Base-by-base conservation (phyloP, 2,797 vertebrate species). In the Liasis olivaceus region DNA sequence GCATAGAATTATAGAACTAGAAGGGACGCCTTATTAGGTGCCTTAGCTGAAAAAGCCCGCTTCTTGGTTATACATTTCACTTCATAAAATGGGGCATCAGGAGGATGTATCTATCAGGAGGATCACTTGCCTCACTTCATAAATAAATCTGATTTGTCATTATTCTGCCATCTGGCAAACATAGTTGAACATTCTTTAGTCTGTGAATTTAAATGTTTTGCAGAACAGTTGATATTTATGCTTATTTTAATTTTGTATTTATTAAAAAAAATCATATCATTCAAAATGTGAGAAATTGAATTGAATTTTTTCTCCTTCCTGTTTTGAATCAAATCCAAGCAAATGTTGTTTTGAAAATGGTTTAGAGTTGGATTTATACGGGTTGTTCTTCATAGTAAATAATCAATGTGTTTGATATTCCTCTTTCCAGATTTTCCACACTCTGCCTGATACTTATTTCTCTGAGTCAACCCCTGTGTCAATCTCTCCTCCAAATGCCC, bases 371-470 rank as follows among this genome's bases (percentile, higher is more conserved):
- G 77, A 93, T 94, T 66, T 95, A 90, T 92, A 63, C 81, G 95
- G 94, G 94, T 97, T 96, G 95, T 94, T 95, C 69, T 92, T 97
- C 26, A 58, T 17, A 93, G 95, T 95, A 97, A 97, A 97, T 95
- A 97, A 96, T 95, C 96, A 95, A 96, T 95, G 90, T 96, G 87
- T 89, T 97, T 97, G 97, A 64, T 97, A 91, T 95, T 96, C 92
- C 96, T 95, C 91, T 93, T 98, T 97, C 94, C 98, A 99, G 99
- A 99, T 99, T 97, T 99, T 99, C 97, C 98, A 98, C 97, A 99
- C 98, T 93, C 97, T 96, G 96, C 99, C 99, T 14, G 98, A 98
- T 97, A 97, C 97, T 13, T 97, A 98, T 95, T 96, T 98, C 87
- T 91, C 97, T 90, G 98, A 98, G 95, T 96, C 98, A 92, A 96